Evolutionary conservation across 2,888 invertebrate genomes (phyloP).

Genomic region (Parnassius glacialis): DNA sequence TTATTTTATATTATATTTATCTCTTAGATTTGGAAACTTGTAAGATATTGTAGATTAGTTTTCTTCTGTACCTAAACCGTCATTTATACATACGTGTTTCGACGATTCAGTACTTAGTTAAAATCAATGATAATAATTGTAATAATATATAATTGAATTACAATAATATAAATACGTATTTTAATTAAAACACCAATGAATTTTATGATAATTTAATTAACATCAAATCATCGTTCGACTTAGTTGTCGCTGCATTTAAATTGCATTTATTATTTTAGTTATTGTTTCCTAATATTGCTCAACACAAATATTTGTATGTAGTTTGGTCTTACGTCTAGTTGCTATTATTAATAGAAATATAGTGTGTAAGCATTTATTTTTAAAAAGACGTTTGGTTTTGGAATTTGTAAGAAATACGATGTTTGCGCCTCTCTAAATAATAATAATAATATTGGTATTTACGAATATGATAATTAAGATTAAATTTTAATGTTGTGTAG

Average conservation of each 20-base stretch:
- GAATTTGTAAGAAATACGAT: constrained; percentile 15
- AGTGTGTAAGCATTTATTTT: constrained; percentile 23
- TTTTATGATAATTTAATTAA: constrained; percentile 43
- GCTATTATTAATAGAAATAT: constrained; percentile 41
- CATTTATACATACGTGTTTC: constrained; percentile 24
- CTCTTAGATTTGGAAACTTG: constrained; percentile 18
- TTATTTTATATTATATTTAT: too few species aligned
- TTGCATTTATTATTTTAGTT: constrained; percentile 48
- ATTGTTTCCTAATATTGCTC: constrained; percentile 57
- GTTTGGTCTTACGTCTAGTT: constrained; percentile 41
- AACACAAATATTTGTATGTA: constrained; percentile 40
- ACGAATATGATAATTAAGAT: too few species aligned
- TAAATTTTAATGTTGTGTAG: too few species aligned
- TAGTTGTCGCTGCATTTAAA: constrained; percentile 54
- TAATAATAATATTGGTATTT: too few species aligned
- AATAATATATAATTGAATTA: too few species aligned
- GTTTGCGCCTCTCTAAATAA: constrained; percentile 11
- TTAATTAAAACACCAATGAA: constrained; percentile 64
- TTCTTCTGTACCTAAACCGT: constrained; percentile 18
- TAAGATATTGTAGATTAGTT: constrained; percentile 26
- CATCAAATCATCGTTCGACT: constrained; percentile 41
- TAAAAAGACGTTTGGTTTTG: constrained; percentile 2
- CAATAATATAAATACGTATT: constrained; percentile 29
- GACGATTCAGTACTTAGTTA: constrained; percentile 25
- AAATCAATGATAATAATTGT: constrained; percentile 17